A percentile compares a stretch with the other conserved stretches of the same genome.
Evolutionary conservation across 2,113 vertebrate species (phyloP).

Genomic region (Eublepharis macularius): DNA sequence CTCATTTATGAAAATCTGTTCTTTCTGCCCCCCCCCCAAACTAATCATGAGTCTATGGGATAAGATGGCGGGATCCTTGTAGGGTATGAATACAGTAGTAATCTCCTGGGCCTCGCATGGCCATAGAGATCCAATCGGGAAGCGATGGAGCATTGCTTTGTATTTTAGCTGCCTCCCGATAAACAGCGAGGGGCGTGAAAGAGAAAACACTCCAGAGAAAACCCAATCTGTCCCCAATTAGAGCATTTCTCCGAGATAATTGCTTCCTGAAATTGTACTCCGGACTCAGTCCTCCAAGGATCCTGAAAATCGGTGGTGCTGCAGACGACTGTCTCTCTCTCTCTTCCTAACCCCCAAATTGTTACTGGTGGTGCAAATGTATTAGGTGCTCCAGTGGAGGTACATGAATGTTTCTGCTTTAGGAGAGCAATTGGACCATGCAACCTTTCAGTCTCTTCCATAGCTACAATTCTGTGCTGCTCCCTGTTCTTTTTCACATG

Average conservation of each 20-base stretch:
- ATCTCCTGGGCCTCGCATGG: slow-evolving; percentile 23
- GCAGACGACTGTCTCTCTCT: slow-evolving; percentile 26
- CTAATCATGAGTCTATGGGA: neutral
- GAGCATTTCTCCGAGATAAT: slow-evolving; percentile 73
- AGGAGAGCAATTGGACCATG: too few species aligned
- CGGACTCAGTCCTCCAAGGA: slow-evolving; percentile 65
- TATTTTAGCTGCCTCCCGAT: slow-evolving; percentile 67
- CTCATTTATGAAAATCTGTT: neutral
- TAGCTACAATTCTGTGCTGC: too few species aligned
- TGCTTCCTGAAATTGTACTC: slow-evolving; percentile 70
- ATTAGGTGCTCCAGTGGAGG: neutral
- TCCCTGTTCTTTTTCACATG: too few species aligned
- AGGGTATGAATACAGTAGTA: neutral
- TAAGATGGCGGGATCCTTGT: neutral
- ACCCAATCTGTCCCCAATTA: slow-evolving; percentile 72
- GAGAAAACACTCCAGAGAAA: slow-evolving; percentile 68
- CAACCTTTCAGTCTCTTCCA: too few species aligned
- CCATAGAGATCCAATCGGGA: neutral
- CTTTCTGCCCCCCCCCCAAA: neutral
- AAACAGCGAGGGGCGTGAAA: slow-evolving; percentile 69
- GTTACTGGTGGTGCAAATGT: too few species aligned
- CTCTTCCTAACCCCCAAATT: neutral
- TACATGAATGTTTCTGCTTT: slow-evolving; percentile 26
- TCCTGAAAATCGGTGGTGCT: slow-evolving; percentile 60
- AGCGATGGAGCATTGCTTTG: slow-evolving; percentile 56